These are phyloP conservation scores for Nestor notabilis DNA, from an alignment of 2,113 vertebrate species.

Conservation along the genomic window DNA sequence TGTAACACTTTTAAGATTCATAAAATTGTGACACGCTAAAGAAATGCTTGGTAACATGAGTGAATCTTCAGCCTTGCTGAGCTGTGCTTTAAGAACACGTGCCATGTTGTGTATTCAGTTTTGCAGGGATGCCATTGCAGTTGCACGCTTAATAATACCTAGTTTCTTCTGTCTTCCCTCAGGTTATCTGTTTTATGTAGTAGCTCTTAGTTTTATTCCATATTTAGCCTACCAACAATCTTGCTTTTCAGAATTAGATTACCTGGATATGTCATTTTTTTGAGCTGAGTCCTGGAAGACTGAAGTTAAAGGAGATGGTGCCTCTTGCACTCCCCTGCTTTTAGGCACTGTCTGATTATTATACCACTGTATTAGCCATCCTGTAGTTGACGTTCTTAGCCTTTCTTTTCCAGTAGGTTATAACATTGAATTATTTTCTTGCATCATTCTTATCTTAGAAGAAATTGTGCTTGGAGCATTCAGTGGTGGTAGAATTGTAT, in stretches of 20 bases:
- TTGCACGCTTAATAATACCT: background rate
- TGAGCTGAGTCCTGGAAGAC: background rate
- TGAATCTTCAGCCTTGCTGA: background rate
- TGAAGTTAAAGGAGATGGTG: background rate
- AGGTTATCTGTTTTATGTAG: background rate
- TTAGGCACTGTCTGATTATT: background rate
- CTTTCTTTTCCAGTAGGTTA: background rate
- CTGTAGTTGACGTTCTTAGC: background rate
- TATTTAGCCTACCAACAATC: background rate
- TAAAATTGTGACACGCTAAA: background rate
- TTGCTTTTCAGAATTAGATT: background rate
- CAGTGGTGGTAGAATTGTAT: background rate
- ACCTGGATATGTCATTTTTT: background rate
- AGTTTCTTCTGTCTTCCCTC: background rate
- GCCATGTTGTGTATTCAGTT: accelerated
- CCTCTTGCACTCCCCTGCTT: background rate
- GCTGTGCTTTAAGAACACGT: accelerated
- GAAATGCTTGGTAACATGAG: accelerated
- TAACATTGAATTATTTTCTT: background rate
- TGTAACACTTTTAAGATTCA: background rate
- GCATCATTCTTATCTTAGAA: background rate
- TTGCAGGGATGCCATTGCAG: background rate
- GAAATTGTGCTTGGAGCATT: background rate
- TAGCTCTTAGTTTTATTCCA: background rate
- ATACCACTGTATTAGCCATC: background rate